Conservation (phyloP, 1,140 invertebrate species). For the Temnothorax longispinosus region DNA sequence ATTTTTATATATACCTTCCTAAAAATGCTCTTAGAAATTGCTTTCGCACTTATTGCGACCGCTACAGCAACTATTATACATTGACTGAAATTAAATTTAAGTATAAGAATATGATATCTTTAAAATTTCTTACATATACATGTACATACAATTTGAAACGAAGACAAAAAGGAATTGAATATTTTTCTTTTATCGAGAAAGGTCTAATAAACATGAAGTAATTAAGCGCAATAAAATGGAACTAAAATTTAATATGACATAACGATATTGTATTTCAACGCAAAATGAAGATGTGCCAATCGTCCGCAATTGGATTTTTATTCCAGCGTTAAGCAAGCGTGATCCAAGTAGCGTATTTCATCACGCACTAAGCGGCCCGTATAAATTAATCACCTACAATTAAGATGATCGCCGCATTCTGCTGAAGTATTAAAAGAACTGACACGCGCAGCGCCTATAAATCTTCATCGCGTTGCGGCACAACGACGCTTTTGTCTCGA, state of each 20-base stretch:
- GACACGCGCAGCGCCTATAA: constrained; percentile 39
- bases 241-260: not conserved
- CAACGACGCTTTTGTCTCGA: constrained; percentile 49
- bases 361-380: constrained; percentile 8
- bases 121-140: not conserved
- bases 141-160: not conserved
- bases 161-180: not conserved
- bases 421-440: constrained; percentile 41
- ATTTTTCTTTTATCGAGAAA: not conserved
- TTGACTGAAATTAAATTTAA: not conserved
- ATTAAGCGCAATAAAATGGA: not conserved
- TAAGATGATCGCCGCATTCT: constrained; percentile 38
- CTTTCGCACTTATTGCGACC: not conserved
- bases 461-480: constrained; percentile 56
- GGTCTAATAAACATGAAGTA: not conserved
- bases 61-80: not conserved
- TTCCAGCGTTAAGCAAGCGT: constrained; percentile 12
- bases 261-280: not conserved
- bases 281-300: constrained; percentile 14
- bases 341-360: constrained; percentile 32
- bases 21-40: not conserved
- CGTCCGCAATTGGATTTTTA: constrained; percentile 8
- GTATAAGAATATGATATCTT: not conserved
- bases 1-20: not conserved
- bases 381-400: constrained; percentile 62